phyloP scores from a whole-genome alignment of 2,888 invertebrate genomes.

The Dimorphilus gyrociliatus region DNA sequence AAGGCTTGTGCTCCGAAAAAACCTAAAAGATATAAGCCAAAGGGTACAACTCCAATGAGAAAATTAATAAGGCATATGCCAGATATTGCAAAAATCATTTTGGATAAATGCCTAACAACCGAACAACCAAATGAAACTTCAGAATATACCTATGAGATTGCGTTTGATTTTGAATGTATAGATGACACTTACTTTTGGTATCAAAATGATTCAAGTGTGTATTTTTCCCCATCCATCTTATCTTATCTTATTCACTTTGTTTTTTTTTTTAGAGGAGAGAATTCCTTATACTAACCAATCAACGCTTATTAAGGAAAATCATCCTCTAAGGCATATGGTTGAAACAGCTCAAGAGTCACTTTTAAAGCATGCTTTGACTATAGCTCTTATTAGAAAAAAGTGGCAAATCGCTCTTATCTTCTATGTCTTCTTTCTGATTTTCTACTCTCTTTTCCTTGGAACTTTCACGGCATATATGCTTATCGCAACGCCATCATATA shows the following conservation, averaged over 20 bases:
- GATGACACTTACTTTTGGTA: slow-evolving; percentile 27
- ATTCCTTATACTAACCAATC: slow-evolving; percentile 1
- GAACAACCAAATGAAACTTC: too few species aligned
- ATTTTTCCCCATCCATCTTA: slow-evolving; percentile 18
- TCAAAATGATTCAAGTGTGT: not conserved
- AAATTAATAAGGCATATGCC: slow-evolving; percentile 30
- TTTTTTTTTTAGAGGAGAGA: too few species aligned
- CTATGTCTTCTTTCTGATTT: slow-evolving; percentile 7
- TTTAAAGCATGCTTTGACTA: slow-evolving; percentile 7
- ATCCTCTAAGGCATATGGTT: too few species aligned
- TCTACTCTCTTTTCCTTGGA: slow-evolving; percentile 8
- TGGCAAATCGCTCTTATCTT: slow-evolving; percentile 6
- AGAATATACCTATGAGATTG: slow-evolving; percentile 4
- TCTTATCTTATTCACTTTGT: too few species aligned
- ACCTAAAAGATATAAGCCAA: too few species aligned
- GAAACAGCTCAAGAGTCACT: slow-evolving; percentile 6
- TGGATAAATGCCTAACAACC: slow-evolving; percentile 10
- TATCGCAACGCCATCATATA: slow-evolving; percentile 4
- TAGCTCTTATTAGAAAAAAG: slow-evolving; percentile 8
- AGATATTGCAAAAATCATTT: slow-evolving; percentile 12
- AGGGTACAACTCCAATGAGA: slow-evolving; percentile 29
- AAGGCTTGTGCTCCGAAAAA: too few species aligned
- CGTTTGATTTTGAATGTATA: slow-evolving; percentile 29
- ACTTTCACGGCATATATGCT: slow-evolving; percentile 8
- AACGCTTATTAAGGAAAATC: slow-evolving; percentile 5